A percentile compares a stretch with the other conserved stretches of the same genome.
Evolutionary conservation across 2,797 vertebrate species (phyloP).

Genomic region (Falco cherrug): DNA sequence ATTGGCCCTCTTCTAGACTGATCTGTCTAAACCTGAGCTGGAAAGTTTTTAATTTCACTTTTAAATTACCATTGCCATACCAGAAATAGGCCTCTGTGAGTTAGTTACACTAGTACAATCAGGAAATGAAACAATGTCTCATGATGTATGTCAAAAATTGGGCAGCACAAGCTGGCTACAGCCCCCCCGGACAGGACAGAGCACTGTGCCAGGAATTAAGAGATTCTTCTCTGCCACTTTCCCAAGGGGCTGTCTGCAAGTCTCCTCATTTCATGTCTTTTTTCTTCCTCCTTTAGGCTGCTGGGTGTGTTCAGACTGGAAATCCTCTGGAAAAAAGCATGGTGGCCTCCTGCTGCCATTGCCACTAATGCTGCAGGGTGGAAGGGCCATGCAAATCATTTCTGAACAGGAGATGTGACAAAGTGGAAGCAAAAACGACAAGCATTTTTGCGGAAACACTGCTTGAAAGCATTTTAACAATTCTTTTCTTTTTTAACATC

Average conservation of each 20-base stretch:
- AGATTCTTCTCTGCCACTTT: neutral
- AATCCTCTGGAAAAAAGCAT: neutral
- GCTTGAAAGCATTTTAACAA: neutral
- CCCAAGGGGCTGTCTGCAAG: neutral
- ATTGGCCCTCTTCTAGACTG: neutral
- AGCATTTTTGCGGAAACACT: neutral
- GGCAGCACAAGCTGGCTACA: neutral
- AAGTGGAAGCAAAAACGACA: neutral
- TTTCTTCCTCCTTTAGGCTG: neutral
- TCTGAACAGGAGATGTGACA: neutral
- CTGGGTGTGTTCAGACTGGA: neutral
- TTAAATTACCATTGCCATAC: neutral
- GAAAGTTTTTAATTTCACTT: neutral
- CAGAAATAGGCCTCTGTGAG: neutral
- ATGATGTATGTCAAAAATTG: fast-evolving
- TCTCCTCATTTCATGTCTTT: neutral
- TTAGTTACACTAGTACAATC: neutral
- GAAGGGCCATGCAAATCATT: neutral
- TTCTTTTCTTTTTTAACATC: neutral
- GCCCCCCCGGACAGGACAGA: neutral
- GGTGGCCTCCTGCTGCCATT: neutral
- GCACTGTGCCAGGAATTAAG: fast-evolving
- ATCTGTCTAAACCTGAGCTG: neutral
- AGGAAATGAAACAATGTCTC: neutral
- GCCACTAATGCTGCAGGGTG: neutral